Conservation (phyloP, 2,797 vertebrate species). For the Myoxocephalus aenaeus region DNA sequence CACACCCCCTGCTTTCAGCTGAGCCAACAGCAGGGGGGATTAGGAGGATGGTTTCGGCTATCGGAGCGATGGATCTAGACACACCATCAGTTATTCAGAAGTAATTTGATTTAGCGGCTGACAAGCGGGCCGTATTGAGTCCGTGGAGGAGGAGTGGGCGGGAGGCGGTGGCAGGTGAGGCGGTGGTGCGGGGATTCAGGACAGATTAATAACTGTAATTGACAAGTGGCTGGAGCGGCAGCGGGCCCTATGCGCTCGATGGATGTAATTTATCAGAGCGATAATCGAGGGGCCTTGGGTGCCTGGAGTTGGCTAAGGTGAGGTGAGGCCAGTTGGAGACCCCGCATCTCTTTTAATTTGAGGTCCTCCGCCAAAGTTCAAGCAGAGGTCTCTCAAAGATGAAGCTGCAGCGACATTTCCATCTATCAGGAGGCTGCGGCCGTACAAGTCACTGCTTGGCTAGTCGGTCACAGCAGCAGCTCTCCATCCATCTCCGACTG, state of each 20-base stretch:
- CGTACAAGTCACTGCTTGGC: background rate
- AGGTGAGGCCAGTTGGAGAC: slow-evolving; percentile 2
- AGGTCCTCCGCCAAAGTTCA: slow-evolving; percentile 27
- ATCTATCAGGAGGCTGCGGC: slow-evolving; percentile 33
- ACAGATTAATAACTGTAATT: slow-evolving; percentile 66
- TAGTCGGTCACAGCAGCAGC: slow-evolving; percentile 5
- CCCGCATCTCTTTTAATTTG: slow-evolving; percentile 24
- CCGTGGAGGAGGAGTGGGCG: slow-evolving; percentile 14
- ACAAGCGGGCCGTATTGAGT: slow-evolving; percentile 55
- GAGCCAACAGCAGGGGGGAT: slow-evolving; percentile 55
- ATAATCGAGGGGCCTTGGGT: slow-evolving; percentile 45
- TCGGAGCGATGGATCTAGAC: slow-evolving; percentile 51
- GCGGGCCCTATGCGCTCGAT: slow-evolving; percentile 40
- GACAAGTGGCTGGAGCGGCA: slow-evolving; percentile 53
- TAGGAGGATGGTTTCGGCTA: slow-evolving; percentile 46
- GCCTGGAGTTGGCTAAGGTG: slow-evolving; percentile 14
- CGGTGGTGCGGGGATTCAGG: slow-evolving; percentile 22
- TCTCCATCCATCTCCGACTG: slow-evolving; percentile 27
- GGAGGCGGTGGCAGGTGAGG: slow-evolving; percentile 1
- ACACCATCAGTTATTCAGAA: slow-evolving; percentile 66
- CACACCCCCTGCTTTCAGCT: slow-evolving; percentile 44
- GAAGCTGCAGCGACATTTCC: background rate
- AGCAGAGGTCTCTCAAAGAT: slow-evolving; percentile 1
- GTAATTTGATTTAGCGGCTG: slow-evolving; percentile 70
- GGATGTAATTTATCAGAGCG: slow-evolving; percentile 55